phyloP scores from a whole-genome alignment of 1,140 invertebrate genomes.

The Zaprionus inermis region DNA sequence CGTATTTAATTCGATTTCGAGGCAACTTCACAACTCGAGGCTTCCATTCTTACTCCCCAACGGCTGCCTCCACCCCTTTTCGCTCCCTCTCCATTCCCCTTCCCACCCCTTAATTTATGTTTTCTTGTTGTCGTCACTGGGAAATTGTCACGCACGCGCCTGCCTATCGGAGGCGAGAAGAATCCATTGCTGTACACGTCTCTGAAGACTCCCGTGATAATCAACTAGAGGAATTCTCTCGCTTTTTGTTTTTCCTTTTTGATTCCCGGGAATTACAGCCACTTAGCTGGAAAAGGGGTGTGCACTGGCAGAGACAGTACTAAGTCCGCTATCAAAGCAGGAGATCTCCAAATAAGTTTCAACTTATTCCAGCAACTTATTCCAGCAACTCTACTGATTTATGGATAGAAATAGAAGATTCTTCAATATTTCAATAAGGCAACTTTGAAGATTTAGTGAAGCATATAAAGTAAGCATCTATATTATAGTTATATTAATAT shows the following conservation, averaged over 20 bases:
- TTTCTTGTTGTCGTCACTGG: slow-evolving; percentile 64
- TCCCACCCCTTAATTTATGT: slow-evolving; percentile 62
- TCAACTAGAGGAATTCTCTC: slow-evolving; percentile 24
- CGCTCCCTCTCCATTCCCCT: background rate
- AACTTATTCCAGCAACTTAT: background rate
- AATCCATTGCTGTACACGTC: slow-evolving; percentile 39
- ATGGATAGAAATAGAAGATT: background rate
- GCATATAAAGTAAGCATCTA: no score
- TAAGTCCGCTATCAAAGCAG: background rate
- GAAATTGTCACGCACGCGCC: slow-evolving; percentile 67
- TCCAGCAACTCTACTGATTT: background rate
- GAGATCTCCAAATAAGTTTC: background rate
- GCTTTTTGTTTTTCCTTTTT: slow-evolving; percentile 7
- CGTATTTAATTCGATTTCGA: slow-evolving; percentile 75
- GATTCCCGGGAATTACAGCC: slow-evolving; percentile 42
- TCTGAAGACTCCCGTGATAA: slow-evolving; percentile 29
- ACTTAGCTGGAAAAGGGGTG: slow-evolving; percentile 33
- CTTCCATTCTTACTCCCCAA: background rate
- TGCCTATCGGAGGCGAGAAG: slow-evolving; percentile 26
- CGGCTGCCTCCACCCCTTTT: slow-evolving; percentile 19
- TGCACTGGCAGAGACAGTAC: no score
- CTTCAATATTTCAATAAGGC: background rate
- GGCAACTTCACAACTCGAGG: slow-evolving; percentile 29
- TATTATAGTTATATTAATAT: no score
- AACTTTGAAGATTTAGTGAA: background rate